A percentile compares a stretch with the other conserved stretches of the same genome.
These are phyloP conservation scores for Rousettus leschenaultii DNA, from an alignment of 2,113 vertebrate genomes.

Conservation along the genomic window DNA sequence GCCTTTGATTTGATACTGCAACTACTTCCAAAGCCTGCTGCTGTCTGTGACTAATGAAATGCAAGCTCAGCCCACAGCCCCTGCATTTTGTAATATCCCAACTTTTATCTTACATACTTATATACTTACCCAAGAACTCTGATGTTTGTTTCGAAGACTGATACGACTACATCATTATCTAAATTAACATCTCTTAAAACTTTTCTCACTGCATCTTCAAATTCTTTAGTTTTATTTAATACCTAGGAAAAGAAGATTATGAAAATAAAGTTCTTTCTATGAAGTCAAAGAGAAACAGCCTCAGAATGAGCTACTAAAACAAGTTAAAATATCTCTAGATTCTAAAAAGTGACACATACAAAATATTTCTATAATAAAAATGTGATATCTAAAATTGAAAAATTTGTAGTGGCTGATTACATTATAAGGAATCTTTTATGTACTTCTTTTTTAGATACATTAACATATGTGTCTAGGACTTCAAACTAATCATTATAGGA, in stretches of 20 bases:
- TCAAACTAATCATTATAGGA: neutral
- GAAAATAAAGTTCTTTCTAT: conserved; percentile 43
- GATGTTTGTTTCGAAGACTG: conserved; percentile 99
- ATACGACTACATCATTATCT: conserved; percentile 98
- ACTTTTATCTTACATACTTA: neutral
- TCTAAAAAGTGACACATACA: neutral
- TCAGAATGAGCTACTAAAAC: conserved; percentile 36
- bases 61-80: neutral
- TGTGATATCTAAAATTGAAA: neutral
- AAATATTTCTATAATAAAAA: conserved; percentile 11
- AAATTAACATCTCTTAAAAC: conserved; percentile 96
- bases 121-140: conserved; percentile 95
- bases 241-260: conserved; percentile 85
- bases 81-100: neutral
- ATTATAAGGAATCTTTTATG: neutral
- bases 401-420: neutral
- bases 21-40: neutral
- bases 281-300: neutral
- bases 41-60: neutral
- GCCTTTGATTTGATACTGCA: neutral
- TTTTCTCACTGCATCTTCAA: conserved; percentile 95
- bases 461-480: neutral
- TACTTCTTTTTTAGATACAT: neutral
- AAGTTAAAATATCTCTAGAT: neutral
- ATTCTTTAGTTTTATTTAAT: conserved; percentile 97